phyloP scores from a whole-genome alignment of 2,888 invertebrate species.

The Selenia dentaria region DNA sequence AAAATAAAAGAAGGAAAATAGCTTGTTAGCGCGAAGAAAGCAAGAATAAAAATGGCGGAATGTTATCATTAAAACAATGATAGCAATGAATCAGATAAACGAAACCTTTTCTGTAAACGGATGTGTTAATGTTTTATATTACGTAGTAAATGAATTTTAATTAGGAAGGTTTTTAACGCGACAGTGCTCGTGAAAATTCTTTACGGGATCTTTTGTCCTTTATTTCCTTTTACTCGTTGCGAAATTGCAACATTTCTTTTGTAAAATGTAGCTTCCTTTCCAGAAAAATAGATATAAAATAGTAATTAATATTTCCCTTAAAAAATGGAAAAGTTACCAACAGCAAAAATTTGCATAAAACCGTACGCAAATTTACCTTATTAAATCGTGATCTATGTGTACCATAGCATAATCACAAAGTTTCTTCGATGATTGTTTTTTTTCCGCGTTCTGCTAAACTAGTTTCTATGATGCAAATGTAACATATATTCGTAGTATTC shows the following conservation, averaged over 20 bases:
- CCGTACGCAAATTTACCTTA: too few species aligned
- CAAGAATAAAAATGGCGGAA: slow-evolving; percentile 52
- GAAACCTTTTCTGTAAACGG: slow-evolving; percentile 55
- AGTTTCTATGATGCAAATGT: too few species aligned
- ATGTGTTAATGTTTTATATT: slow-evolving; percentile 54
- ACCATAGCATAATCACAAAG: too few species aligned
- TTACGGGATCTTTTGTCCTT: slow-evolving; percentile 20
- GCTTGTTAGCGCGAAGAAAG: slow-evolving; percentile 49
- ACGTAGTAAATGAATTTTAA: slow-evolving; percentile 24
- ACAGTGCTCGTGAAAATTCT: slow-evolving; percentile 16
- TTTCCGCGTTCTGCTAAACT: too few species aligned
- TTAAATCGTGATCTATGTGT: too few species aligned
- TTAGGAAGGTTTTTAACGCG: slow-evolving; percentile 16
- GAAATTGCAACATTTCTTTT: slow-evolving; percentile 21
- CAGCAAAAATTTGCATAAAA: too few species aligned
- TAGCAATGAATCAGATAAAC: slow-evolving; percentile 65
- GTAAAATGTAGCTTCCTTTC: slow-evolving; percentile 12
- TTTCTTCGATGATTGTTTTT: too few species aligned
- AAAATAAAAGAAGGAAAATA: slow-evolving; percentile 59
- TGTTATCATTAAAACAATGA: slow-evolving; percentile 66
- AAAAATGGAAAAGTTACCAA: too few species aligned
- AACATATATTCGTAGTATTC: too few species aligned
- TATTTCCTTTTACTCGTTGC: slow-evolving; percentile 18
- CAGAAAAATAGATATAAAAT: neutral
- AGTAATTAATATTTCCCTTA: too few species aligned